Evolutionary conservation across 1,140 invertebrate genomes (phyloP).

Genomic region (Choristoneura fumiferana): DNA sequence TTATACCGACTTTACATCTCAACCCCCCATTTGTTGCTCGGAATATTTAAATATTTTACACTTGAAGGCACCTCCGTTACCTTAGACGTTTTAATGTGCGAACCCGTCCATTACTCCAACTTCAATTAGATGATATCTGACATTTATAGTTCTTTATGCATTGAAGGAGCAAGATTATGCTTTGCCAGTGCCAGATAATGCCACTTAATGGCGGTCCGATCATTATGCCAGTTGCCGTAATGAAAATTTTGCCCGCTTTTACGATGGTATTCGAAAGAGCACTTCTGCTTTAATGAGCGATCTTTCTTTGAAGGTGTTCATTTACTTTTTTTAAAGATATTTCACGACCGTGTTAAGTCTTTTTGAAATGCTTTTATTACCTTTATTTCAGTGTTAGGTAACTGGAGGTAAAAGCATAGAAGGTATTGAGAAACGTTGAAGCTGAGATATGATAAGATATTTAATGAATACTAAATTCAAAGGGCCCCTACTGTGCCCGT

Average conservation of each 20-base stretch:
- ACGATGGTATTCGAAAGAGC: constrained; percentile 33
- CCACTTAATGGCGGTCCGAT: constrained; percentile 64
- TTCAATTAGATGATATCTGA: constrained; percentile 77
- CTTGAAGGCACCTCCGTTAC: constrained; percentile 61
- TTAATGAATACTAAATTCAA: too few species aligned
- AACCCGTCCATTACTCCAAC: constrained; percentile 51
- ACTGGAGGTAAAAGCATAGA: background rate
- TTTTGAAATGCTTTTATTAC: constrained; percentile 6
- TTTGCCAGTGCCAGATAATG: constrained; percentile 64
- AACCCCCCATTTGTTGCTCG: constrained; percentile 54
- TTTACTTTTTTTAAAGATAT: constrained; percentile 15
- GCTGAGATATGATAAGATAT: too few species aligned
- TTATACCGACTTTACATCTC: constrained; percentile 38
- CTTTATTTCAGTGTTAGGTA: constrained; percentile 7
- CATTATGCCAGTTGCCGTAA: constrained; percentile 61
- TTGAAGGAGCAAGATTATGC: constrained; percentile 69
- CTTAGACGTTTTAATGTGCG: constrained; percentile 65
- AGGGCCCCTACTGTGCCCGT: too few species aligned
- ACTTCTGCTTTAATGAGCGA: constrained; percentile 32
- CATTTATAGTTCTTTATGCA: constrained; percentile 77
- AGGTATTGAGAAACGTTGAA: background rate
- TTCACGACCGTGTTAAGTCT: constrained; percentile 14
- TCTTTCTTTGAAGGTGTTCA: constrained; percentile 23
- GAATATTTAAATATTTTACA: constrained; percentile 70
- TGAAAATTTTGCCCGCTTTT: constrained; percentile 66